Evolutionary conservation across 2,113 vertebrate genomes (phyloP), one percentile per base, ranked within the genome.

Genomic region (Edolisoma coerulescens): DNA sequence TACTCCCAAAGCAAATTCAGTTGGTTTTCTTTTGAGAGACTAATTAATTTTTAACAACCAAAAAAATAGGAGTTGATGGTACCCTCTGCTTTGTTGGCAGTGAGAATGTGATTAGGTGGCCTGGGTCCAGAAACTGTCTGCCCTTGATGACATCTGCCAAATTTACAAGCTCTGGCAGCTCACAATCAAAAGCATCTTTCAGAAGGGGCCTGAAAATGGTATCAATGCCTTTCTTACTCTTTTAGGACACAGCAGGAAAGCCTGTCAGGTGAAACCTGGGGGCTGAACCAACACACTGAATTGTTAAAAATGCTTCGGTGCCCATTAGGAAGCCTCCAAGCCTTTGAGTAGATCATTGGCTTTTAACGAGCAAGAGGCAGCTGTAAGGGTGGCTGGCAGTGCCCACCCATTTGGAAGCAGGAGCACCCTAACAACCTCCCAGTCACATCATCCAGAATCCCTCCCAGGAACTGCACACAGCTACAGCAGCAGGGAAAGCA

Each of bases 1-100:
- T 70, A 32, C 33, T 82, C 65, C 32, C 37, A 64, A 44, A 86
- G n/a, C 30, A 9, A 89, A 95, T 89, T 68, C 4, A 77, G 61
- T 49, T 5, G 2, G 18, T 45, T 97, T 93, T 87, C 67, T 56
- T 82, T 64, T 3, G 28, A 57, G 13, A 85, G 10, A 47, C 15
- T 68, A 81, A 84, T 76, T 83, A 12, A 42, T 12, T 96, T 93
- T 84, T 90, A 82, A 37, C 28, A 54, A 63, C 42, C 11, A 59
- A 70, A 71, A 91, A 67, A 71, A 44, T 7, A 57, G 7, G 16
- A 67, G 17, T n/a, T 81, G 32, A 75, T n/a, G 8, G 37, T 35
- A 79, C 22, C 39, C 49, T 84, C 28, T 78, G 35, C 21, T 52
- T 74, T 84, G 19, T 69, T 84, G 52, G 61, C 57, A 78, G 18